phyloP scores from a whole-genome alignment of 2,113 vertebrate genomes.

The Fulmarus glacialis region DNA sequence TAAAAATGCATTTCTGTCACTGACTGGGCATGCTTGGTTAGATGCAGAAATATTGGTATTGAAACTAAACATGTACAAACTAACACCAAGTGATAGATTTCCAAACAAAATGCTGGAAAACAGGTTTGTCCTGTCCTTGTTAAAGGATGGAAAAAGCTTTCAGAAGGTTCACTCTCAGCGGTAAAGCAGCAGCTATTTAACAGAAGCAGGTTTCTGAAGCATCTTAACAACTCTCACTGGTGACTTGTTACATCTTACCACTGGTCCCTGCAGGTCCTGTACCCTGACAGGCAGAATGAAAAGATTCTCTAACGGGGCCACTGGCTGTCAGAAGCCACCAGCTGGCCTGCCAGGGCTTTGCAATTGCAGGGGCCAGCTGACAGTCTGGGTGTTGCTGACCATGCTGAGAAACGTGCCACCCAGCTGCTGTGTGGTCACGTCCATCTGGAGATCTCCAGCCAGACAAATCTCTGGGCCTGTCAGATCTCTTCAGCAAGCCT shows the following conservation, averaged over 20 bases:
- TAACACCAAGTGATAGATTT: constrained; percentile 18
- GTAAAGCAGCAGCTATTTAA: constrained; percentile 52
- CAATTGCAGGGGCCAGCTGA: constrained; percentile 85
- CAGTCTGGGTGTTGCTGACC: constrained; percentile 82
- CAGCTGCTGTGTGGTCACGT: constrained; percentile 91
- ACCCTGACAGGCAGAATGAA: constrained; percentile 83
- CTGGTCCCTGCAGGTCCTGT: constrained; percentile 79
- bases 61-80: constrained; percentile 10
- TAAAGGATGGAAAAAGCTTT: constrained; percentile 47
- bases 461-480: constrained; percentile 88
- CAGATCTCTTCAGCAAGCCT: constrained; percentile 81
- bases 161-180: constrained; percentile 25
- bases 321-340: constrained; percentile 87
- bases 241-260: constrained; percentile 77
- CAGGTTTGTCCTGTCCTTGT: constrained; percentile 26
- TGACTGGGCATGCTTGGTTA: background rate
- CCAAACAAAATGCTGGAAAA: constrained; percentile 12
- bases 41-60: background rate
- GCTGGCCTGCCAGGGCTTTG: constrained; percentile 85
- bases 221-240: constrained; percentile 74
- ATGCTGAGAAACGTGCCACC: constrained; percentile 87
- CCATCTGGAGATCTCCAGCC: constrained; percentile 87
- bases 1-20: constrained; percentile 1
- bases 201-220: constrained; percentile 71
- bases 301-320: constrained; percentile 79